phyloP scores from a whole-genome alignment of 2,888 invertebrate genomes.

The Pteria penguin region DNA sequence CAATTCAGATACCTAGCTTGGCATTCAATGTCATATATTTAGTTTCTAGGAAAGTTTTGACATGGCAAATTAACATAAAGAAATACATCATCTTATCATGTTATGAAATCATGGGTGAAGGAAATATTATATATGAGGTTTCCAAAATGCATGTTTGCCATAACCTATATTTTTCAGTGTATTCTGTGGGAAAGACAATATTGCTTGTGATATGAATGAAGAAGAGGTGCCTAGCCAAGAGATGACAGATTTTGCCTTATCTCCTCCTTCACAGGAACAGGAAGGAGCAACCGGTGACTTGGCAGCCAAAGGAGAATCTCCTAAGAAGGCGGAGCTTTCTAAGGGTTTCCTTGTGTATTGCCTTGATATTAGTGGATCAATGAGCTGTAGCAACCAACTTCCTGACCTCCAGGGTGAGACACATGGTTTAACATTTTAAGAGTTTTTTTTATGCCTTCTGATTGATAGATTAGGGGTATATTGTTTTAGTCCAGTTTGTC shows the following conservation, averaged over 20 bases:
- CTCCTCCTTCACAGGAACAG: constrained; percentile 45
- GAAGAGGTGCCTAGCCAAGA: constrained; percentile 67
- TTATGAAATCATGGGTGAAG: too few relatives aligned
- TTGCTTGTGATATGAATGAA: constrained; percentile 56
- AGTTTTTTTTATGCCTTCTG: too few relatives aligned
- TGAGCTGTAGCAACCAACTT: constrained; percentile 55
- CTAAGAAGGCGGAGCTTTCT: constrained; percentile 51
- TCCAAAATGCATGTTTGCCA: background rate
- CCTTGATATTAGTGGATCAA: constrained; percentile 74
- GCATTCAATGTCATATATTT: too few relatives aligned
- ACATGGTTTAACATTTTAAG: too few relatives aligned
- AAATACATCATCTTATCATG: too few relatives aligned
- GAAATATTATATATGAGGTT: background rate
- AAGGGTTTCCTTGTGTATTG: constrained; percentile 72
- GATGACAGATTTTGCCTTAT: constrained; percentile 67
- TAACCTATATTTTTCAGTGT: constrained; percentile 55
- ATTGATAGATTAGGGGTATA: too few relatives aligned
- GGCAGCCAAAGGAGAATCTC: constrained; percentile 45
- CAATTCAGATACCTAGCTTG: too few relatives aligned
- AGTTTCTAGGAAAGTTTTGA: too few relatives aligned
- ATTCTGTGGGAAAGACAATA: constrained; percentile 62
- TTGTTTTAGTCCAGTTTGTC: too few relatives aligned
- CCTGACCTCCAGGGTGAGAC: constrained; percentile 70
- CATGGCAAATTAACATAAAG: too few relatives aligned
- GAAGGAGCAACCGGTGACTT: constrained; percentile 40